A percentile compares a stretch with the other conserved stretches of the same genome.
Conservation (phyloP, 2,888 invertebrate genomes). For the Marronus borbonicus region DNA sequence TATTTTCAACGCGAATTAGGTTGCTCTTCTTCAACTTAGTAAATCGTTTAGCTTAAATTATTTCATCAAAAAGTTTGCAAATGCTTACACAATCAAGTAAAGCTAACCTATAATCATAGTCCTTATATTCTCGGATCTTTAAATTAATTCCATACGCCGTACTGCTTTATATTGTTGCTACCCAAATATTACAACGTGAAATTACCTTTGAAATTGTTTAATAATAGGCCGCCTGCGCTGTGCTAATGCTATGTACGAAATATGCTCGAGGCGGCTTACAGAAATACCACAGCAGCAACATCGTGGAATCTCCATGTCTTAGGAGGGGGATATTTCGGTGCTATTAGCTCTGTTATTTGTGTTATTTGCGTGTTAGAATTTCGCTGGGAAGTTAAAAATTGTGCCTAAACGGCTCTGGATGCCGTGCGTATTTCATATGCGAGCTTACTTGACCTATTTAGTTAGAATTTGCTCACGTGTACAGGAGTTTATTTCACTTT, state of each 20-base stretch:
- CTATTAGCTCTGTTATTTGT: slow-evolving; percentile 23
- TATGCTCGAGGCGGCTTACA: not conserved
- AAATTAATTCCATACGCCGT: not conserved
- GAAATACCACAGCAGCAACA: not conserved
- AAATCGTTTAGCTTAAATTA: no score
- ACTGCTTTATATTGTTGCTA: not conserved
- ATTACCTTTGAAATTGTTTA: not conserved
- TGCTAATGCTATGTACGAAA: not conserved
- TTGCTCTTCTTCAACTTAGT: no score
- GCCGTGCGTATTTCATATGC: not conserved
- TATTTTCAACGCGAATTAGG: no score
- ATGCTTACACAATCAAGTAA: not conserved
- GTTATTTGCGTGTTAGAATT: slow-evolving; percentile 21
- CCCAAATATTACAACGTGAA: not conserved
- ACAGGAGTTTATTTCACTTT: no score
- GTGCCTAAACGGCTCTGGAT: not conserved
- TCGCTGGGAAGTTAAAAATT: not conserved
- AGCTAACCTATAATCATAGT: not conserved
- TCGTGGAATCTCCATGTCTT: slow-evolving; percentile 1
- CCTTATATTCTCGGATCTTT: not conserved
- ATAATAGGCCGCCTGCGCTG: not conserved
- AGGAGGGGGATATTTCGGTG: slow-evolving; percentile 4
- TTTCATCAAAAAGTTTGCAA: no score
- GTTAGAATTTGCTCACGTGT: no score
- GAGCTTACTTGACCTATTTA: not conserved